These are phyloP conservation scores for Cirrhinus molitorella DNA, from an alignment of 2,797 vertebrate species.

Conservation along the genomic window DNA sequence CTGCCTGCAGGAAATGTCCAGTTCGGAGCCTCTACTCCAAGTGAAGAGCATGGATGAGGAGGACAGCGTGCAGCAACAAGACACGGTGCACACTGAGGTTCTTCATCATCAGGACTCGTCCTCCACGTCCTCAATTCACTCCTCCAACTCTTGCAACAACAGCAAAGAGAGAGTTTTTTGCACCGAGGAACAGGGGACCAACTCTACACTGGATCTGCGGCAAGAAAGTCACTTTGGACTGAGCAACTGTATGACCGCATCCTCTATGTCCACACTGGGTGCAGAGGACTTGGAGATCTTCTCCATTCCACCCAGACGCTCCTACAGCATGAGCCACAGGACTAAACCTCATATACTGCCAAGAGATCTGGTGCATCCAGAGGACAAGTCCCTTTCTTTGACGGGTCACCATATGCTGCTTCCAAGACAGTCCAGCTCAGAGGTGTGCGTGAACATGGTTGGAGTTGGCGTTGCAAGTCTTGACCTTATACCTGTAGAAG, in stretches of 20 bases:
- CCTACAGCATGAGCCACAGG: conserved; percentile 71
- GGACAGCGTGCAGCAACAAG: conserved; percentile 66
- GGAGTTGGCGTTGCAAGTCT: conserved; percentile 72
- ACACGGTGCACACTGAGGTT: conserved; percentile 70
- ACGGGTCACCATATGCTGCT: background rate
- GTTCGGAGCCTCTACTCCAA: conserved; percentile 74
- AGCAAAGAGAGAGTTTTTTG: conserved; percentile 66
- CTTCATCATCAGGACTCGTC: conserved; percentile 78
- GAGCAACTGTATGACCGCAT: conserved; percentile 76
- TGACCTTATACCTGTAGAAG: conserved; percentile 71
- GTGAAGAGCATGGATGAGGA: conserved; percentile 52
- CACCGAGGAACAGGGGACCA: conserved; percentile 53
- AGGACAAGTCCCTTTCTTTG: conserved; percentile 31
- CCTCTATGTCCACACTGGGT: conserved; percentile 72
- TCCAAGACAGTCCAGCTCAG: conserved; percentile 62
- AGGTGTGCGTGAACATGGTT: conserved; percentile 73
- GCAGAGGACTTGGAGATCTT: conserved; percentile 63
- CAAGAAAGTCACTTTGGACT: conserved; percentile 73
- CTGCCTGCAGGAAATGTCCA: conserved; percentile 76
- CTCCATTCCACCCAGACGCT: conserved; percentile 63
- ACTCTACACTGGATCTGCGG: conserved; percentile 9
- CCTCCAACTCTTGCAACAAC: conserved; percentile 73
- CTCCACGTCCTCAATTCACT: conserved; percentile 67
- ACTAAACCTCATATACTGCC: conserved; percentile 66
- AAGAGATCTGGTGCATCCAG: background rate